Evolutionary conservation across 2,888 invertebrate genomes (phyloP), one percentile per base, ranked within the genome.

Genomic region (Elegia similella): DNA sequence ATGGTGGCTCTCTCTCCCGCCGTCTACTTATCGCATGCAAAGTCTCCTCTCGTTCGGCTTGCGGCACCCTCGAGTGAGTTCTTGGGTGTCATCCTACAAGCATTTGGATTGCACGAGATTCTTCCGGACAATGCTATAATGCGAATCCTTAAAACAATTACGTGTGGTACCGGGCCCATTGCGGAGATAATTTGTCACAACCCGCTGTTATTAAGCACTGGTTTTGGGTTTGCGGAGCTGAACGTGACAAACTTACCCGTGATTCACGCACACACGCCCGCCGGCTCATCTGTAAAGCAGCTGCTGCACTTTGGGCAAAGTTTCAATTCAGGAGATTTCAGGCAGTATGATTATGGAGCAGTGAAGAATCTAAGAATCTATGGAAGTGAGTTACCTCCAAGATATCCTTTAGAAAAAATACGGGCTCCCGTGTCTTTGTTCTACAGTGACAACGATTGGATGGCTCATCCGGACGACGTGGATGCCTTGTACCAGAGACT

Each of bases 371-470:
- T 48, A 7, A 16, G 47, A 13, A 55, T 34, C 5, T 55, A 55
- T 23, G 55, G 48, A 1, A 34, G 38, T n/a, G 23, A 42, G 34
- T n/a, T 23, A 2, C 93, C 93, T 0, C 92, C 93, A 0, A 73
- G 77, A 0, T 93, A 93, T 70, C 74, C 86, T 32, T 59, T 93
- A 30, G 73, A 76, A 6, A 81, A 74, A 15, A 65, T 93, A 1
- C 86, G 75, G n/a, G 78, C 84, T 0, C 91, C 92, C 0, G 78
- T 93, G n/a, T 86, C 83, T 5, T 63, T 94, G 12, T 89, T 92
- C 64, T 93, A 92, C 68, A 92, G 92, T 12, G 74, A 76, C 0
- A 92, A 93, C 52, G 94, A 94, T 72, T 87, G 85, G 77, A 67
- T 94, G 5, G 69, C 92, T 1, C 67, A 73, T 44, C 65, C 73